A percentile compares a stretch with the other conserved stretches of the same genome.
Conservation (phyloP, 2,888 invertebrate genomes). For the Apamea epomidion region DNA sequence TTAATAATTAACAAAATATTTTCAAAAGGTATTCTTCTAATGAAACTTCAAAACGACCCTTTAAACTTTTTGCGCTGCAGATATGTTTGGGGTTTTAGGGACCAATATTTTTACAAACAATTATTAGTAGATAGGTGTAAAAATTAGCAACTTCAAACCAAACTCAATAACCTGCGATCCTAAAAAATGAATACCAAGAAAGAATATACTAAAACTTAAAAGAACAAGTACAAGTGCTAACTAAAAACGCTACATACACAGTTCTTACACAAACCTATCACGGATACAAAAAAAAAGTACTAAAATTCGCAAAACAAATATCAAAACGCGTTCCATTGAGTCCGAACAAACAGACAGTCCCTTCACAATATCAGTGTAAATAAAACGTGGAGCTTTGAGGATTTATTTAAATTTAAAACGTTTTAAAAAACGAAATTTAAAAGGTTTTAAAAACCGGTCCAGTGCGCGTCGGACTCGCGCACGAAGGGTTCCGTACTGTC, state of each 20-base stretch:
- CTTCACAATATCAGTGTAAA: slow-evolving; percentile 66
- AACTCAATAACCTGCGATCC: too few relatives aligned
- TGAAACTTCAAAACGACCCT: too few relatives aligned
- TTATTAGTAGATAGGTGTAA: neutral
- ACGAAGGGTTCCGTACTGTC: too few relatives aligned
- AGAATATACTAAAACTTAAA: neutral
- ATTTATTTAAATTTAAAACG: slow-evolving; percentile 71
- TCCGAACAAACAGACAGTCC: slow-evolving; percentile 60
- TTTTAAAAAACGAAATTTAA: slow-evolving; percentile 61
- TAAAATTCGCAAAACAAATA: slow-evolving; percentile 56
- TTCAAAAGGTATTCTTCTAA: neutral
- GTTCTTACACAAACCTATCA: slow-evolving; percentile 34
- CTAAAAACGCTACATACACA: slow-evolving; percentile 20
- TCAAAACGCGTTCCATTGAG: slow-evolving; percentile 54
- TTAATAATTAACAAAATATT: neutral
- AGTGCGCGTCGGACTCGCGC: too few relatives aligned
- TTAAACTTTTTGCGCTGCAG: neutral
- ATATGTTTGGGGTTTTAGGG: too few relatives aligned
- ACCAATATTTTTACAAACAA: neutral
- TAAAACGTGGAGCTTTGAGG: slow-evolving; percentile 66
- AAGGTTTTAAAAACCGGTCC: slow-evolving; percentile 62
- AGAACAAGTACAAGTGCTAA: slow-evolving; percentile 16
- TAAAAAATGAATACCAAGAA: slow-evolving; percentile 3
- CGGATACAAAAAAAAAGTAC: slow-evolving; percentile 43
- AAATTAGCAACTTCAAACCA: neutral